Evolutionary conservation across 1,140 invertebrate species (phyloP).

Genomic region (Brachionus plicatilis): DNA sequence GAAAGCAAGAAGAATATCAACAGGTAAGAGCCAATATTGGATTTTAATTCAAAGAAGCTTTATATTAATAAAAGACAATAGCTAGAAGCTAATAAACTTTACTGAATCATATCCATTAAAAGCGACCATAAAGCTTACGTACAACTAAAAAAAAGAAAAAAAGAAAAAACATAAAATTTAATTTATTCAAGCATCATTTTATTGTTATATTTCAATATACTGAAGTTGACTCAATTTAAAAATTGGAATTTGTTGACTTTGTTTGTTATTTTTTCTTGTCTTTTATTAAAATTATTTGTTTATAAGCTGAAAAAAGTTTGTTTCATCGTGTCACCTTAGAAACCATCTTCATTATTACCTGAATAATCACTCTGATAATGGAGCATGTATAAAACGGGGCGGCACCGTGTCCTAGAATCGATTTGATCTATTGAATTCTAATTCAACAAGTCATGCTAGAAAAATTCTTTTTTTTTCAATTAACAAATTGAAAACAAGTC

Average conservation of each 20-base stretch:
- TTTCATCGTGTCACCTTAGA: conserved; percentile 33
- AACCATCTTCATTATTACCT: conserved; percentile 34
- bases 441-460: conserved; percentile 9
- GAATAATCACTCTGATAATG: conserved; percentile 37
- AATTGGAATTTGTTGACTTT: conserved; percentile 18
- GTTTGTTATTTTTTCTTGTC: conserved; percentile 39
- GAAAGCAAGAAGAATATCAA: conserved; percentile 40
- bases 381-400: background rate
- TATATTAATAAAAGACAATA: conserved; percentile 18
- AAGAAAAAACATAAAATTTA: conserved; percentile 6
- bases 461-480: background rate
- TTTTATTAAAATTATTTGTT: conserved; percentile 40
- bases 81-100: conserved; percentile 16
- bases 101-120: conserved; percentile 36
- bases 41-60: background rate
- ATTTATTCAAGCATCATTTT: conserved; percentile 36
- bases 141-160: background rate
- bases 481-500: conserved; percentile 26
- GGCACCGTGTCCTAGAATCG: background rate
- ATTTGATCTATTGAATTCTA: conserved; percentile 26
- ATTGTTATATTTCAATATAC: conserved; percentile 2
- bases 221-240: conserved; percentile 1
- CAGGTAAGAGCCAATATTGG: conserved; percentile 35
- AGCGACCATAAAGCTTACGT: conserved; percentile 9
- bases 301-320: background rate